Base-by-base conservation (phyloP, 2,888 invertebrate genomes). In the Nomada hirtipes region DNA sequence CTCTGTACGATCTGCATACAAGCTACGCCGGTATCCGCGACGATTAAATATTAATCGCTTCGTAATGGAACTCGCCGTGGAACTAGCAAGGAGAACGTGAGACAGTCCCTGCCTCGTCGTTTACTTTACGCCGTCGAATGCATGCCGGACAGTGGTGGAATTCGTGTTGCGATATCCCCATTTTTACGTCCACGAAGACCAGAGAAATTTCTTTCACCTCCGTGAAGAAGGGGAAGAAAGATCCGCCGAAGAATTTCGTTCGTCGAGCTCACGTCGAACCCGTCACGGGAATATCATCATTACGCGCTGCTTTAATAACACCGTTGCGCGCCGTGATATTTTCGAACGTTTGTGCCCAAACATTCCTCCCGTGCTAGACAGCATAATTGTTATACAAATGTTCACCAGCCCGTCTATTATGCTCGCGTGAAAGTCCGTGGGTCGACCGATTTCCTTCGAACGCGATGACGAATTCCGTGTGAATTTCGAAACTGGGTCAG, bases 1-100 rank as follows among this genome's bases (percentile, higher is more conserved):
- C 44, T 50, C 36, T 23, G 69, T 29, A 59, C 53, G 47, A 79
- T 87, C 75, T 80, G 83, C 81, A 83, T 83, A 85, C 81, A 79
- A 87, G 53, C 64, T 69, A 10, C 72, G 26, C 67, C 72, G 75
- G 57, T 68, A 76, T 69, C 57, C 61, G 52, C 29, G 36, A 53
- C 83, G 82, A 83, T 90, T 86, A 84, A 36, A 86, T 88, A 86
- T 89, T 88, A 85, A 89, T 89, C 83, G 75, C 29, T 55, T 36
- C 72, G 72, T 71, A 82, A 71, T 81, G 78, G 86, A 85, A 76
- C 71, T 88, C 76, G 88, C 84, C 86, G 36, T 36, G 36, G 36
- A 36, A 36, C 0, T 7, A 7, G 81, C 79, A 55, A 64, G 67
- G 75, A 84, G 84, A 84, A 69, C 85, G 88, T 89, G 88, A 68